These are phyloP conservation scores for Spodoptera exigua DNA, from an alignment of 2,888 invertebrate species.

Conservation along the genomic window DNA sequence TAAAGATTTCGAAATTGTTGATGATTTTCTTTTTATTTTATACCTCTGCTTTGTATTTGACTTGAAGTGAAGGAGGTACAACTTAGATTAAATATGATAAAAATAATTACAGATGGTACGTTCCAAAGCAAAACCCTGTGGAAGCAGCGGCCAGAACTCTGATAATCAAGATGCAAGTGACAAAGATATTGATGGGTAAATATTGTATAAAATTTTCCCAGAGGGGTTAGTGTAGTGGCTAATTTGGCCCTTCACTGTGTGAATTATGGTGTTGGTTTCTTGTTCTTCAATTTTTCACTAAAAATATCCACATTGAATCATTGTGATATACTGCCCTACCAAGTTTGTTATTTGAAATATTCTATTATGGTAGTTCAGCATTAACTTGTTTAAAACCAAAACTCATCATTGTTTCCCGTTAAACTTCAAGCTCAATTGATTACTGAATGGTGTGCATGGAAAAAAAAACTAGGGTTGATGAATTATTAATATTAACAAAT, in stretches of 20 bases:
- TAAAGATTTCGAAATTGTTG: background rate
- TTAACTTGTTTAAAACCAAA: background rate
- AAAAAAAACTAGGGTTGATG: too few relatives aligned
- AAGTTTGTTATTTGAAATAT: too few relatives aligned
- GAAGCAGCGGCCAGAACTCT: constrained; percentile 81
- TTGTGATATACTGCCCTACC: too few relatives aligned
- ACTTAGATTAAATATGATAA: constrained; percentile 40
- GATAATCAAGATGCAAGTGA: constrained; percentile 79
- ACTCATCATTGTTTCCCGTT: too few relatives aligned
- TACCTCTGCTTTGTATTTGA: constrained; percentile 40
- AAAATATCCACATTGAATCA: too few relatives aligned
- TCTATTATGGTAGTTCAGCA: too few relatives aligned
- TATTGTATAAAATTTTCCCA: constrained; percentile 58
- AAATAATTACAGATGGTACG: constrained; percentile 85
- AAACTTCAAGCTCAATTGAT: too few relatives aligned
- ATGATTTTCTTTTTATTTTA: background rate
- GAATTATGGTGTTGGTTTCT: too few relatives aligned
- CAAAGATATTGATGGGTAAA: constrained; percentile 87
- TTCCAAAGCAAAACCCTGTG: constrained; percentile 79
- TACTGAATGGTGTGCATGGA: too few relatives aligned
- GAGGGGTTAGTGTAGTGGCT: constrained; percentile 20
- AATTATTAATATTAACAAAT: too few relatives aligned
- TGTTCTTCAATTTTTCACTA: too few relatives aligned
- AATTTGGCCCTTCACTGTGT: too few relatives aligned
- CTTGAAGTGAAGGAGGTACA: constrained; percentile 9